These are phyloP conservation scores for Megalurothrips usitatus DNA, from an alignment of 2,888 invertebrate species.

Conservation along the genomic window DNA sequence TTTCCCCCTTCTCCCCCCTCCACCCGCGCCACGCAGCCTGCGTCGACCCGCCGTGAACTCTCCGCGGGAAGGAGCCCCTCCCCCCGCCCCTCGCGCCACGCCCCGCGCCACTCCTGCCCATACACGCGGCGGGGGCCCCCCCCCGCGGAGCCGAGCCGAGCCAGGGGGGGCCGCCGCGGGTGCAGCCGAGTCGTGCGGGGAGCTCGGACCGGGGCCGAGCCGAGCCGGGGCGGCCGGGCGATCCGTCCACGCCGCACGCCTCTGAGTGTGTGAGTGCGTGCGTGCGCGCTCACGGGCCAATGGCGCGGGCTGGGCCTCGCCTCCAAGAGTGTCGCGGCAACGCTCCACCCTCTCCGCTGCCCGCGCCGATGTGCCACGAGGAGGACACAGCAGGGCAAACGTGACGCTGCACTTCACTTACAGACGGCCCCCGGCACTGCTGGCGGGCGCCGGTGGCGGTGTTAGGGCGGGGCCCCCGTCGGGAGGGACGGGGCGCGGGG, in stretches of 20 bases:
- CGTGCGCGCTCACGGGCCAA: background rate
- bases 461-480: no score
- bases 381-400: no score
- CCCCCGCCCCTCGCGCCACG: background rate
- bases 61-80: background rate
- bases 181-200: no score
- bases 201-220: no score
- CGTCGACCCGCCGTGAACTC: slow-evolving; percentile 18
- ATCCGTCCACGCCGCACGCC: background rate
- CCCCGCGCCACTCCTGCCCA: background rate
- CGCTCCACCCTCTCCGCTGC: background rate
- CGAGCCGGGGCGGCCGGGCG: background rate
- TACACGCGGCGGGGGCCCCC: background rate
- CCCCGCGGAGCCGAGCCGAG: slow-evolving; percentile 6
- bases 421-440: no score
- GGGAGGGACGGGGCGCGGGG: background rate
- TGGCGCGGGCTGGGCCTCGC: slow-evolving; percentile 16
- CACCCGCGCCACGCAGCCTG: background rate
- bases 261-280: no score
- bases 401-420: no score
- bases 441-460: no score
- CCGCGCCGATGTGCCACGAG: background rate
- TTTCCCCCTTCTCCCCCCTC: background rate
- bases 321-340: background rate
- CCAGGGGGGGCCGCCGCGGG: background rate